Conservation (phyloP, 2,888 invertebrate genomes). For the Sisyra nigra region DNA sequence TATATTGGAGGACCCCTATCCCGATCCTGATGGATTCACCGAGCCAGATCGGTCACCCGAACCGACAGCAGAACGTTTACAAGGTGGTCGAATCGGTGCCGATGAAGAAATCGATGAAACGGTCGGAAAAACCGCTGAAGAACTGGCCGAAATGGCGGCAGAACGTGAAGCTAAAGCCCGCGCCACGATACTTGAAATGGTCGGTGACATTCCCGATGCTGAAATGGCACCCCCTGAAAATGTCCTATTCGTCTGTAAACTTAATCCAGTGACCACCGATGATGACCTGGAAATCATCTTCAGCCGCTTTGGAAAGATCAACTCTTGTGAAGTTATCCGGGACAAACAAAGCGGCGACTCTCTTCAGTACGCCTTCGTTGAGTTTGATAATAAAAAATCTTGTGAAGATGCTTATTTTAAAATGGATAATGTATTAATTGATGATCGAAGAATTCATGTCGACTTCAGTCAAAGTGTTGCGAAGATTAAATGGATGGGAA, state of each 20-base stretch:
- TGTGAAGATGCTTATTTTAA: constrained; percentile 99
- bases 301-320: constrained; percentile 86
- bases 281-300: constrained; percentile 97
- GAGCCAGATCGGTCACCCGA: constrained; percentile 80
- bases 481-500: constrained; percentile 81
- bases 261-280: constrained; percentile 95
- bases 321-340: constrained; percentile 89
- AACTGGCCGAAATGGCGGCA: constrained; percentile 74
- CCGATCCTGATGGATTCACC: constrained; percentile 64
- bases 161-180: constrained; percentile 90
- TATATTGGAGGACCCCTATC: constrained; percentile 89
- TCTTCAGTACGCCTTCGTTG: constrained; percentile 96
- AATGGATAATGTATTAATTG: constrained; percentile 99
- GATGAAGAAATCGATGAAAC: constrained; percentile 89
- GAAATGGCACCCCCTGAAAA: constrained; percentile 98
- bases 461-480: constrained; percentile 99
- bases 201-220: constrained; percentile 93
- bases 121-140: constrained; percentile 65
- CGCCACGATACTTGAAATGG: constrained; percentile 95
- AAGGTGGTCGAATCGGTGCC: constrained; percentile 78
- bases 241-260: constrained; percentile 96
- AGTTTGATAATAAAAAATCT: constrained; percentile 79
- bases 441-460: constrained; percentile 96
- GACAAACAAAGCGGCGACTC: constrained; percentile 89
- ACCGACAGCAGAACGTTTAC: constrained; percentile 62